A percentile compares a stretch with the other conserved stretches of the same genome.
phyloP scores from a whole-genome alignment of 2,797 vertebrate genomes.

The Sternotherus odoratus region DNA sequence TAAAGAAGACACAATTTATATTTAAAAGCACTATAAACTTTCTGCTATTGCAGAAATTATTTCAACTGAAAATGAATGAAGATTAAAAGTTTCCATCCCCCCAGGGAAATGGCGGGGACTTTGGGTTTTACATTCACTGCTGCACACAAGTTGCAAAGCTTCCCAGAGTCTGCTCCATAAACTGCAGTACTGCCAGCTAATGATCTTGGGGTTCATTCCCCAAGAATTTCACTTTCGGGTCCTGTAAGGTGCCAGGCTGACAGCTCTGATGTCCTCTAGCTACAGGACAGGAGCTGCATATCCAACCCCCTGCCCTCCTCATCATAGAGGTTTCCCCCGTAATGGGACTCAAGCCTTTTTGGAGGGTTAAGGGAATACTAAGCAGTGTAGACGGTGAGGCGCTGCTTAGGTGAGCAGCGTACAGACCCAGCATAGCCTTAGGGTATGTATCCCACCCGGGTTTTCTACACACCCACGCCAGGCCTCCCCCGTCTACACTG shows the following conservation, averaged over 20 bases:
- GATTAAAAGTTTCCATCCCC: background rate
- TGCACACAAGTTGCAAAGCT: accelerated
- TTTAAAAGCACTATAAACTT: background rate
- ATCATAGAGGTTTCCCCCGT: background rate
- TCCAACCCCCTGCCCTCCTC: background rate
- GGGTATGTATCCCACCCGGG: background rate
- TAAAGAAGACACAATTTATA: background rate
- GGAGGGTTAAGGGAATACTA: too few relatives aligned
- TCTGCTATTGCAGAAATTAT: background rate
- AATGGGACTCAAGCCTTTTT: background rate
- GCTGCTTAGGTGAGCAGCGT: too few relatives aligned
- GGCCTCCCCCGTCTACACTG: background rate
- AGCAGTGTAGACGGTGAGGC: too few relatives aligned
- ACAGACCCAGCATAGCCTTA: too few relatives aligned
- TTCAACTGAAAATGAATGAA: accelerated
- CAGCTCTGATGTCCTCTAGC: background rate
- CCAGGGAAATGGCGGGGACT: accelerated
- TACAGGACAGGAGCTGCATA: background rate
- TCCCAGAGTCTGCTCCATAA: background rate
- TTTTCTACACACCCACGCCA: background rate
- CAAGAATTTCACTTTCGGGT: background rate
- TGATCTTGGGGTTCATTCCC: background rate
- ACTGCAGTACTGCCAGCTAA: too few relatives aligned
- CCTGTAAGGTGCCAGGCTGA: background rate
- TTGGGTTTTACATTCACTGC: accelerated